phyloP scores from a whole-genome alignment of 2,888 invertebrate species.

The Zygogramma bicolorata region DNA sequence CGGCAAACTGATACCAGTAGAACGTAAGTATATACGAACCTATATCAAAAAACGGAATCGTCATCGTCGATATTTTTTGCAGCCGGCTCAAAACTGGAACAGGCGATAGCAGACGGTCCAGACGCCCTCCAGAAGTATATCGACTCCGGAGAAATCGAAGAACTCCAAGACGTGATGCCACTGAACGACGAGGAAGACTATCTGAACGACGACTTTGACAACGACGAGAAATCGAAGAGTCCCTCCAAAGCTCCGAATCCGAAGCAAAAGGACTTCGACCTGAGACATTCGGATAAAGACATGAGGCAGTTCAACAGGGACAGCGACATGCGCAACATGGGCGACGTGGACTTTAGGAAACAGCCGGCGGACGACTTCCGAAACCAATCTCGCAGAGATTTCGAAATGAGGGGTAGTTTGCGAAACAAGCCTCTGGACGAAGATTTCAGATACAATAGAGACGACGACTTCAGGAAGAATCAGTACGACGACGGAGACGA shows the following conservation, averaged over 20 bases:
- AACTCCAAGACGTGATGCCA: slow-evolving; percentile 82
- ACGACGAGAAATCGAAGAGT: slow-evolving; percentile 53
- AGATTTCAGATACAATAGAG: slow-evolving; percentile 55
- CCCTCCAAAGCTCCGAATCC: slow-evolving; percentile 30
- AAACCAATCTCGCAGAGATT: slow-evolving; percentile 55
- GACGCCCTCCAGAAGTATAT: slow-evolving; percentile 82
- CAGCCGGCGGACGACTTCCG: slow-evolving; percentile 46
- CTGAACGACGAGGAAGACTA: slow-evolving; percentile 72
- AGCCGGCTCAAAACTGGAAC: slow-evolving; percentile 82
- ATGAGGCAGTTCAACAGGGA: slow-evolving; percentile 54
- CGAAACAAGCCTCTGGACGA: slow-evolving; percentile 52
- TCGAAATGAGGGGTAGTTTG: slow-evolving; percentile 51
- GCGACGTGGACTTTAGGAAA: slow-evolving; percentile 54
- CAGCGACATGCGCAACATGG: slow-evolving; percentile 52
- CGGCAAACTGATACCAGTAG: slow-evolving; percentile 85
- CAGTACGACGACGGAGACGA: slow-evolving; percentile 58
- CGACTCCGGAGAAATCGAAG: slow-evolving; percentile 84
- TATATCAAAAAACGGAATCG: too few species aligned
- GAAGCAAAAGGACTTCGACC: slow-evolving; percentile 41
- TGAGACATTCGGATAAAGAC: slow-evolving; percentile 57
- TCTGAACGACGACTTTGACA: slow-evolving; percentile 68
- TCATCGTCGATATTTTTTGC: too few species aligned
- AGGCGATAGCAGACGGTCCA: slow-evolving; percentile 82
- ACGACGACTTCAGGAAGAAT: slow-evolving; percentile 48
- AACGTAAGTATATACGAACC: slow-evolving; percentile 71